These are phyloP conservation scores for Formicarius rufipectus DNA, from an alignment of 2,113 vertebrate genomes.

Conservation along the genomic window DNA sequence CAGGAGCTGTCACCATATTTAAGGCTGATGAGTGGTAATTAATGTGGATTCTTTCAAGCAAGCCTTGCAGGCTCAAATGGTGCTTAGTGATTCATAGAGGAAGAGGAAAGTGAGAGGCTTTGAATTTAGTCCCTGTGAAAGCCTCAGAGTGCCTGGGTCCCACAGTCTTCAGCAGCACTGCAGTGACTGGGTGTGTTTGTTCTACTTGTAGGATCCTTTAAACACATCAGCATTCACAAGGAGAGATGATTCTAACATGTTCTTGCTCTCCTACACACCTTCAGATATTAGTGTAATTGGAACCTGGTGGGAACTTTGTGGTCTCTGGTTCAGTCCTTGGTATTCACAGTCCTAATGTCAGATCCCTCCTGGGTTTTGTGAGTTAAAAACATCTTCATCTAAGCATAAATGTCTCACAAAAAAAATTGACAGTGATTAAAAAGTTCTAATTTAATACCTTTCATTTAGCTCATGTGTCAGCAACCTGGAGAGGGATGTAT, in stretches of 20 bases:
- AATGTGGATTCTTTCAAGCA: constrained; percentile 63
- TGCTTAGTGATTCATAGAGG: constrained; percentile 29
- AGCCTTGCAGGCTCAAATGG: constrained; percentile 15
- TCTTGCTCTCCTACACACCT: background rate
- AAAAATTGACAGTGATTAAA: background rate
- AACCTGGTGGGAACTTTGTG: background rate
- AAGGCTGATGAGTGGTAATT: constrained; percentile 74
- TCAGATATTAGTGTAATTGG: background rate
- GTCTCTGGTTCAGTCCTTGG: background rate
- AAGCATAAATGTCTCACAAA: background rate
- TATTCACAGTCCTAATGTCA: background rate
- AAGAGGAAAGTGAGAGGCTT: background rate
- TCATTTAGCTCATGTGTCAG: background rate
- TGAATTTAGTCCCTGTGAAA: background rate
- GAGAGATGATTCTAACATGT: background rate
- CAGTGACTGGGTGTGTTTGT: background rate
- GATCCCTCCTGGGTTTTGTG: background rate
- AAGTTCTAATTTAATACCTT: background rate
- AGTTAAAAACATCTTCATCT: background rate
- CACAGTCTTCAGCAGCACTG: background rate
- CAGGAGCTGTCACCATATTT: constrained; percentile 66
- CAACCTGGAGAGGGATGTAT: background rate
- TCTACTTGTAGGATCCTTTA: background rate
- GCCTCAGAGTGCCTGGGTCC: background rate
- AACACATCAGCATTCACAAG: background rate